A percentile compares a stretch with the other conserved stretches of the same genome.
phyloP scores from a whole-genome alignment of 2,113 vertebrate genomes.

The Marcusenius ussheri region DNA sequence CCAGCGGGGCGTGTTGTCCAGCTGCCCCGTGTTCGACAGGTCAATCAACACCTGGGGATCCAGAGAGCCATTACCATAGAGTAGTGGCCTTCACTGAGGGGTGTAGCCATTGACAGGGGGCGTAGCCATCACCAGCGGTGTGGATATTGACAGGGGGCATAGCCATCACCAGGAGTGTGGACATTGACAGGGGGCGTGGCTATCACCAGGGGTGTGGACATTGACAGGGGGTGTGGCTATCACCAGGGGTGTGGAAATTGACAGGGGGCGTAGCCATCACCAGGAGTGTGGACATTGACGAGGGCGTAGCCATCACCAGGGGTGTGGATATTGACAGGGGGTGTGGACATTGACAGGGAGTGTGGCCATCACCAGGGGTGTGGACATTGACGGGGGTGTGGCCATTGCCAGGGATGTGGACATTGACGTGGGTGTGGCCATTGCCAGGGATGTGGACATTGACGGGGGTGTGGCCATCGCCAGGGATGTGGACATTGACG shows the following conservation, averaged over 20 bases:
- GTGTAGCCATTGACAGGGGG: background rate
- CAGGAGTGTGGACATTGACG: background rate
- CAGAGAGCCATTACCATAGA: background rate
- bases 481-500: background rate
- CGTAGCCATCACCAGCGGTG: background rate
- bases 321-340: too few species aligned
- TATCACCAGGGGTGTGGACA: background rate
- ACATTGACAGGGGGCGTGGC: background rate
- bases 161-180: background rate
- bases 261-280: background rate
- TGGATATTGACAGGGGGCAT: background rate
- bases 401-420: background rate
- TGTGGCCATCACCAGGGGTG: too few species aligned
- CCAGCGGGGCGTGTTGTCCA: slow-evolving; percentile 92
- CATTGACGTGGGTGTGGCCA: background rate
- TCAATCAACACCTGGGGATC: slow-evolving; percentile 83
- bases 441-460: background rate
- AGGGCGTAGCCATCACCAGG: background rate
- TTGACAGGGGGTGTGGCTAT: background rate
- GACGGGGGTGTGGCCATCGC: rapidly evolving
- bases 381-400: too few species aligned
- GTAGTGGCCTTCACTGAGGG: background rate
- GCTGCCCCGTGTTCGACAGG: slow-evolving; percentile 77
- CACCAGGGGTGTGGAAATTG: too few species aligned
- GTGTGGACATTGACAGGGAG: too few species aligned